Evolutionary conservation across 2,888 invertebrate species (phyloP).

Genomic region (Parnassius glacialis): DNA sequence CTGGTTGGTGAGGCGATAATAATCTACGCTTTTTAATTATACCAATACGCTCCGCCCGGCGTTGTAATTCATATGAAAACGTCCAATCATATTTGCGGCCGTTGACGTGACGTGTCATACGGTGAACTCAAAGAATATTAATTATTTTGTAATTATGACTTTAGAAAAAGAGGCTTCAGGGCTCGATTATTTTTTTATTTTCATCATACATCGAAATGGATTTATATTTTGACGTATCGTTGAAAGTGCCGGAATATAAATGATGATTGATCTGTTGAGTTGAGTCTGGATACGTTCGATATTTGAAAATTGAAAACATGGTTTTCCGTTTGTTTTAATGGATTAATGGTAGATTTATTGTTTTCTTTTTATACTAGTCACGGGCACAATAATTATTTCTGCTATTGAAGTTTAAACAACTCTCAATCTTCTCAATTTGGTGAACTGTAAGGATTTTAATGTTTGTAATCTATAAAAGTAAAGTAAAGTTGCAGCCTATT

Average conservation of each 20-base stretch:
- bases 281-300: conserved; percentile 2
- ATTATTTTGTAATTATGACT: conserved; percentile 55
- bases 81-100: conserved; percentile 73
- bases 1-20: conserved; percentile 63
- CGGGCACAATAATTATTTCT: too few species aligned
- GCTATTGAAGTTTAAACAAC: too few species aligned
- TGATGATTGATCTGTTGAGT: conserved; percentile 22
- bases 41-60: conserved; percentile 64
- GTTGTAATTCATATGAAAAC: conserved; percentile 70
- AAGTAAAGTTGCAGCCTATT: too few species aligned
- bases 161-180: conserved; percentile 35
- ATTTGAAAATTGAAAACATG: conserved; percentile 10
- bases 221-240: conserved; percentile 24
- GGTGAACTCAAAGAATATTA: conserved; percentile 57
- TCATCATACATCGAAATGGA: conserved; percentile 17
- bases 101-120: conserved; percentile 67
- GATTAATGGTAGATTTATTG: too few species aligned
- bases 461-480: too few species aligned
- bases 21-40: conserved; percentile 72
- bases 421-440: too few species aligned
- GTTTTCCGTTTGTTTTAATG: not conserved
- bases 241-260: conserved; percentile 21
- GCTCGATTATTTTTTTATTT: conserved; percentile 13
- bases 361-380: too few species aligned
- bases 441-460: too few species aligned